Evolutionary conservation across 2,797 vertebrate species (phyloP).

Genomic region (Eulemur rubriventer): DNA sequence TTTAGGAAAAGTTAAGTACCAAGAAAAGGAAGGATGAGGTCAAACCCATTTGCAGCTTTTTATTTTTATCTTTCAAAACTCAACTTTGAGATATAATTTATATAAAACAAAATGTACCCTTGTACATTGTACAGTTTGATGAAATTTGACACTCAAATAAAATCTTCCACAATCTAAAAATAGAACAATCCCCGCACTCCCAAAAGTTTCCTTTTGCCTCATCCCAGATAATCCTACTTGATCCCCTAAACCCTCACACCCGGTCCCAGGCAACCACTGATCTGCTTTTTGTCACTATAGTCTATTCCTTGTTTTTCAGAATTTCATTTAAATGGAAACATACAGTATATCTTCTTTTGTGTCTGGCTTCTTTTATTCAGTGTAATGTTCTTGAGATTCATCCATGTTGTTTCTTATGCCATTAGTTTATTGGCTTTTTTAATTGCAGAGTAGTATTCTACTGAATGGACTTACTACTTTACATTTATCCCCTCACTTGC

Average conservation of each 20-base stretch:
- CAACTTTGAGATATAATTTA: not conserved
- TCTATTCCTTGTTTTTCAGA: not conserved
- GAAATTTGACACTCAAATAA: not conserved
- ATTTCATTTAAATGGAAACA: not conserved
- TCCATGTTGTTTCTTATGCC: not conserved
- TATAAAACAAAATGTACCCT: not conserved
- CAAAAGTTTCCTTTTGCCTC: not conserved
- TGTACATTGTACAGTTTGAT: not conserved
- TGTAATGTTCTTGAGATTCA: not conserved
- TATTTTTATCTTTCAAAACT: not conserved
- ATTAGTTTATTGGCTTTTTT: not conserved
- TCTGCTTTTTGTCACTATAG: not conserved
- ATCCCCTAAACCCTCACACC: too few species aligned
- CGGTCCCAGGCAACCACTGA: not conserved
- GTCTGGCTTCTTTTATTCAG: not conserved
- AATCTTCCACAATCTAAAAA: not conserved
- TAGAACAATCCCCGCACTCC: not conserved
- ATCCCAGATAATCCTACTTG: not conserved
- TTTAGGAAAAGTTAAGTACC: not conserved
- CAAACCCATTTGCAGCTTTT: not conserved
- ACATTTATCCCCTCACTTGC: not conserved
- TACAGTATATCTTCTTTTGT: not conserved
- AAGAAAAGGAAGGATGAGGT: not conserved
- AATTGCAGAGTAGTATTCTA: not conserved
- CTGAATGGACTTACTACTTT: not conserved